These are phyloP conservation scores for Cremastinae sp. DNA, from an alignment of 2,888 invertebrate species.

Conservation along the genomic window DNA sequence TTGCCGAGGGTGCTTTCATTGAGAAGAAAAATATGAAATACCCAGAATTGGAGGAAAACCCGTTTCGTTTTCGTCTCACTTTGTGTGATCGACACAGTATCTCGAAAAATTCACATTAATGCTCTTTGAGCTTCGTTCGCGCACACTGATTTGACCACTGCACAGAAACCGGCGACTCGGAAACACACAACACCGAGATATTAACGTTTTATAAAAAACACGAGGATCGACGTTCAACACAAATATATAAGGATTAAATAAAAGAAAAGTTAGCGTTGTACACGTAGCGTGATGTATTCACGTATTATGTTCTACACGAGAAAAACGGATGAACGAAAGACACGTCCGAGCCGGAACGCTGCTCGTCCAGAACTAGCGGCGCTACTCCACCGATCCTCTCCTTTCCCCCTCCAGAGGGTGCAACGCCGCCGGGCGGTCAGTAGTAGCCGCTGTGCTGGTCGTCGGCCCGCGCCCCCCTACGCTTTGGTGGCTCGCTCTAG, in stretches of 20 bases:
- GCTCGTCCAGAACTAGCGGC: constrained; percentile 76
- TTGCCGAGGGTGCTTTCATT: too few species aligned
- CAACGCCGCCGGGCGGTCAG: constrained; percentile 39
- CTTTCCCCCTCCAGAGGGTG: constrained; percentile 65
- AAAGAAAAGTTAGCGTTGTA: neutral
- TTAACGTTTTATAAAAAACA: too few species aligned
- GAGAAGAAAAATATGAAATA: too few species aligned
- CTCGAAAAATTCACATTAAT: too few species aligned
- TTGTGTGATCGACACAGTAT: too few species aligned
- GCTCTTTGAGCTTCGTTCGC: too few species aligned
- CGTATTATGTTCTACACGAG: constrained; percentile 19
- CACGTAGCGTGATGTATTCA: neutral
- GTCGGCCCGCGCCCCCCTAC: constrained; percentile 7
- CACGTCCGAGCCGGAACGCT: constrained; percentile 72
- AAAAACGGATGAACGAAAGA: constrained; percentile 51
- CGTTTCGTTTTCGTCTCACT: too few species aligned
- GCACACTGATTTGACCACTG: too few species aligned
- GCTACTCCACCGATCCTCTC: constrained; percentile 66
- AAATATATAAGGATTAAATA: neutral
- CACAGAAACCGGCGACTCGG: too few species aligned
- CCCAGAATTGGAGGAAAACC: too few species aligned
- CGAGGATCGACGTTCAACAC: too few species aligned
- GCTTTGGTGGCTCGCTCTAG: constrained; percentile 1
- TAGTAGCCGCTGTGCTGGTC: constrained; percentile 39
- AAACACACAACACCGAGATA: too few species aligned